phyloP scores from a whole-genome alignment of 2,113 vertebrate species.

The Otolemur garnettii region DNA sequence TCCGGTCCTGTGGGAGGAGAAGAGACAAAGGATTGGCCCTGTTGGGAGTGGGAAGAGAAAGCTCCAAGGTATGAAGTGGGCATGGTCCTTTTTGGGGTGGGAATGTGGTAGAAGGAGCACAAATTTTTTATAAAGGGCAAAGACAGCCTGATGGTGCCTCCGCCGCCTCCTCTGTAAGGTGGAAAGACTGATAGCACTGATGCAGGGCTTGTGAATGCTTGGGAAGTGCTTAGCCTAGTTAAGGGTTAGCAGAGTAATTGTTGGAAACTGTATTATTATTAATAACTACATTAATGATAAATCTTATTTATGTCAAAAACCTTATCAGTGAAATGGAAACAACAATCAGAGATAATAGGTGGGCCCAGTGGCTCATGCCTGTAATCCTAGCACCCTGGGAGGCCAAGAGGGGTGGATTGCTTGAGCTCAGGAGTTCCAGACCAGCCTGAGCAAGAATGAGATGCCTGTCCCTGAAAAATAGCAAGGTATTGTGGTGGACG shows the following conservation, averaged over 20 bases:
- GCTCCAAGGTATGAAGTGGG: background rate
- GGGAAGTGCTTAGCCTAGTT: background rate
- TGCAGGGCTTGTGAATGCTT: background rate
- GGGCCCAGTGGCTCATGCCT: too few relatives aligned
- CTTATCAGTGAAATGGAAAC: background rate
- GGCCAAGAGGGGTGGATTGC: too few relatives aligned
- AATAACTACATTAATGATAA: background rate
- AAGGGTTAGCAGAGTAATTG: background rate
- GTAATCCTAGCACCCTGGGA: too few relatives aligned
- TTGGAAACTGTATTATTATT: background rate
- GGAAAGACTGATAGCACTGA: background rate
- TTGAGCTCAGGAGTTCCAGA: too few relatives aligned
- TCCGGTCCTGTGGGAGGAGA: conserved; percentile 89
- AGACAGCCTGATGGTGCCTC: background rate
- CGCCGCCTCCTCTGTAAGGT: background rate
- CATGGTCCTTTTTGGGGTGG: background rate
- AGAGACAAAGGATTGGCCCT: background rate
- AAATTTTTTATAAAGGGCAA: background rate
- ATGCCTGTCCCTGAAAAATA: too few relatives aligned
- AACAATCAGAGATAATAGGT: background rate
- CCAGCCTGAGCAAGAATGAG: too few relatives aligned
- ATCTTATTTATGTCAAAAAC: background rate
- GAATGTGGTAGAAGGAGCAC: background rate
- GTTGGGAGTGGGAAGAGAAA: background rate
- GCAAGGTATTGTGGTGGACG: too few relatives aligned